phyloP scores from a whole-genome alignment of 23 tunicate genomes.

The Phallusia fumigata region DNA sequence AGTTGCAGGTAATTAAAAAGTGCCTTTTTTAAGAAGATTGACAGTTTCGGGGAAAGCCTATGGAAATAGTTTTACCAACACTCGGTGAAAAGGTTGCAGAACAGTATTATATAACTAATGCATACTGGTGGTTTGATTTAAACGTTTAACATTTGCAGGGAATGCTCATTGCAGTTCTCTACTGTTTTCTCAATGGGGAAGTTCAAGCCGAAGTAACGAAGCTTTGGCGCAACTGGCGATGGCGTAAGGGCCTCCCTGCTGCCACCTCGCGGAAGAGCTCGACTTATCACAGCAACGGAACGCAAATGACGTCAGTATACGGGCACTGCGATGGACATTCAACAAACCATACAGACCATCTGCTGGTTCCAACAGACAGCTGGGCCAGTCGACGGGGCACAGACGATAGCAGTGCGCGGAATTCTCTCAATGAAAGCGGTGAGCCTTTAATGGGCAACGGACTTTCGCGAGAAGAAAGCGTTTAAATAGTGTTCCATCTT shows the following conservation, averaged over 20 bases:
- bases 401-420: neutral
- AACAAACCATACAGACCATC: neutral
- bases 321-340: neutral
- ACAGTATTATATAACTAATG: no score
- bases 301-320: conserved; percentile 31
- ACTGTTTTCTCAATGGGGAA: conserved; percentile 89
- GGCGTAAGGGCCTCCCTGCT: conserved; percentile 54
- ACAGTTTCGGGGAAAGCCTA: no score
- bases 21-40: no score
- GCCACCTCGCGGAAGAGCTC: conserved; percentile 64
- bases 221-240: conserved; percentile 58
- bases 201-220: conserved; percentile 69
- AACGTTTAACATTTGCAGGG: conserved; percentile 43
- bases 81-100: no score
- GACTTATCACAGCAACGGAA: conserved; percentile 38
- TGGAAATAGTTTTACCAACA: no score
- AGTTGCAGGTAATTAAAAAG: no score
- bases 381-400: conserved; percentile 14
- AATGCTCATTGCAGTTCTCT: conserved; percentile 59
- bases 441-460: conserved; percentile 16
- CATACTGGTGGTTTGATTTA: no score
- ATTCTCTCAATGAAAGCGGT: neutral
- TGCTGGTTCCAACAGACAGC: neutral
- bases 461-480: neutral
- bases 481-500: neutral